These are phyloP conservation scores for Riptortus pedestris DNA, from an alignment of 1,140 invertebrate species.

Conservation along the genomic window DNA sequence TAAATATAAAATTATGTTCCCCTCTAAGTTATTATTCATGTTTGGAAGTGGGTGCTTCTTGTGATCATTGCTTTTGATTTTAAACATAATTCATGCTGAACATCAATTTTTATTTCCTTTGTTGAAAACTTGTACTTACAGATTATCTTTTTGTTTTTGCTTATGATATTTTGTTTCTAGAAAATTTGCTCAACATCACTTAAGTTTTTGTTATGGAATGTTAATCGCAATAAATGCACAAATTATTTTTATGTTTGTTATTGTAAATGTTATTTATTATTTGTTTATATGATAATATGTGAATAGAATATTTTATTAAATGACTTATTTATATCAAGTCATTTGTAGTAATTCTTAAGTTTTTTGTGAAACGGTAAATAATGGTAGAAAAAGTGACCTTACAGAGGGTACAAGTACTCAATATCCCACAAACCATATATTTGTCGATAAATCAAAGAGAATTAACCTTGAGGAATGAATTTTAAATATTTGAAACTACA, in stretches of 20 bases:
- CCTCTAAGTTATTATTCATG: too few relatives aligned
- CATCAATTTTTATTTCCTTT: too few relatives aligned
- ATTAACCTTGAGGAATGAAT: neutral
- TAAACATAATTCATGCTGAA: too few relatives aligned
- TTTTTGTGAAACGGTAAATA: conserved; percentile 5
- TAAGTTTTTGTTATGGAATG: neutral
- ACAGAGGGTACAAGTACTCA: conserved; percentile 12
- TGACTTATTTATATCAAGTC: neutral
- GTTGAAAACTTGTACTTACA: too few relatives aligned
- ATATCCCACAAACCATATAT: neutral
- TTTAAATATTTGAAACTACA: conserved; percentile 6
- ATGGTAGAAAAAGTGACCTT: conserved; percentile 8
- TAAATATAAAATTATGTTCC: too few relatives aligned
- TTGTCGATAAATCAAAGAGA: neutral
- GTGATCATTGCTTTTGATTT: too few relatives aligned
- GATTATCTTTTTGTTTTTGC: neutral
- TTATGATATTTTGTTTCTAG: neutral
- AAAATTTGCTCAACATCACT: conserved; percentile 14
- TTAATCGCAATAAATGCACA: conserved; percentile 9
- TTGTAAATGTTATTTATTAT: neutral
- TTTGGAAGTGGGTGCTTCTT: too few relatives aligned
- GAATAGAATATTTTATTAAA: neutral
- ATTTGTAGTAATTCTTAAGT: neutral
- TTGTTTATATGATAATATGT: neutral
- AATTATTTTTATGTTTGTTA: conserved; percentile 11